These are phyloP conservation scores for Parapsyche elsis DNA, from an alignment of 1,140 invertebrate genomes.

Conservation along the genomic window DNA sequence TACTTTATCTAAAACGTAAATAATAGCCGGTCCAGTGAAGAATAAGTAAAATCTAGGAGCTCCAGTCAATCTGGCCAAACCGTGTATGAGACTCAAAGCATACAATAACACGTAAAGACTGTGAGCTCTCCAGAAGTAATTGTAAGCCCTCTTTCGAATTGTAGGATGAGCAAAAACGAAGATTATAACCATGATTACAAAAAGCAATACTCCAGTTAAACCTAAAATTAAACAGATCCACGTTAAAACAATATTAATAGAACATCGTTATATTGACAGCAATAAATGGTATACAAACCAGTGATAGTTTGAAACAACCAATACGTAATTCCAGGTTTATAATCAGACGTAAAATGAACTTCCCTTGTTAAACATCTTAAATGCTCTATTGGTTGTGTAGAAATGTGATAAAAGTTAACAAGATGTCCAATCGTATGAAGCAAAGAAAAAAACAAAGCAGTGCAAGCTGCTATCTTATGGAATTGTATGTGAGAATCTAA, in stretches of 20 bases:
- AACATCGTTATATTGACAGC: background rate
- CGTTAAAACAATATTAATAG: background rate
- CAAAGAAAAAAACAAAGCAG: slow-evolving; percentile 93
- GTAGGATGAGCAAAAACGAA: slow-evolving; percentile 97
- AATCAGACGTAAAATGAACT: slow-evolving; percentile 92
- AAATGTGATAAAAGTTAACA: slow-evolving; percentile 99
- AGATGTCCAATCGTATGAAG: slow-evolving; percentile 96
- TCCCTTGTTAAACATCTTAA: slow-evolving; percentile 95
- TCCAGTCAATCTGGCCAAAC: slow-evolving; percentile 92
- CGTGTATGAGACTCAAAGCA: slow-evolving; percentile 91
- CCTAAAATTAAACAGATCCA: slow-evolving; percentile 74
- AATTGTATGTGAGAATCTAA: slow-evolving; percentile 98
- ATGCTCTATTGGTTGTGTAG: slow-evolving; percentile 95
- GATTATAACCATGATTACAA: slow-evolving; percentile 94
- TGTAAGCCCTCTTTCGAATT: slow-evolving; percentile 93
- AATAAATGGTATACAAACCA: slow-evolving; percentile 68
- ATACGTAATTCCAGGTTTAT: slow-evolving; percentile 89
- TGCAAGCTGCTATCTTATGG: slow-evolving; percentile 98
- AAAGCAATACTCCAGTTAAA: slow-evolving; percentile 93
- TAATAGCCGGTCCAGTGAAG: slow-evolving; percentile 91
- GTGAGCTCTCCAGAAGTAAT: slow-evolving; percentile 98
- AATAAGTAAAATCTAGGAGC: slow-evolving; percentile 96
- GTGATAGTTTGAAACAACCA: slow-evolving; percentile 97
- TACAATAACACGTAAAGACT: slow-evolving; percentile 93
- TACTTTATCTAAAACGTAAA: slow-evolving; percentile 92